phyloP scores from a whole-genome alignment of 2,888 invertebrate species.

The Mimas tiliae region DNA sequence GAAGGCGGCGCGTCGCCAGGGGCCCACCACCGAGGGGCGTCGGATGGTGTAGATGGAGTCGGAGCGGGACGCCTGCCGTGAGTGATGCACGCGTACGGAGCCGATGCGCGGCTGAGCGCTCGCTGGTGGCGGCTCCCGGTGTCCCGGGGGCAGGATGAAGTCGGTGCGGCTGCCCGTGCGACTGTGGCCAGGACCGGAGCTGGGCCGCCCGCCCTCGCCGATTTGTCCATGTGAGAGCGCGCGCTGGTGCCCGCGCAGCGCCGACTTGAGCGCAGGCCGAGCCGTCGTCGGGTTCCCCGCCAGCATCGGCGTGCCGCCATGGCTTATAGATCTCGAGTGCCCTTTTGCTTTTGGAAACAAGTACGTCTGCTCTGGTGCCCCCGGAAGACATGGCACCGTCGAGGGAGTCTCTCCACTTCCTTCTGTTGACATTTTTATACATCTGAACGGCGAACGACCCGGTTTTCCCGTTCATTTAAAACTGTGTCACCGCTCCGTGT shows the following conservation, averaged over 20 bases:
- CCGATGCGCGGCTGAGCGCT: conserved; percentile 76
- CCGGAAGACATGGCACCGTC: conserved; percentile 77
- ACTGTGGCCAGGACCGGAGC: conserved; percentile 87
- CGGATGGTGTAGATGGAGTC: conserved; percentile 95
- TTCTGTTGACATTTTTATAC: conserved; percentile 88
- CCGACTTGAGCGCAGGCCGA: conserved; percentile 90
- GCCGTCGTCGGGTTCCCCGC: conserved; percentile 74
- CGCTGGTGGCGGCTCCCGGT: conserved; percentile 87
- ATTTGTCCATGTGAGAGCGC: conserved; percentile 96
- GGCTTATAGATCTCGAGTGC: conserved; percentile 93
- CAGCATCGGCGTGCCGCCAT: conserved; percentile 88
- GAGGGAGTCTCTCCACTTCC: conserved; percentile 86
- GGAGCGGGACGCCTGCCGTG: conserved; percentile 94
- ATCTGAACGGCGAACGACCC: conserved; percentile 78
- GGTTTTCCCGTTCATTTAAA: conserved; percentile 79
- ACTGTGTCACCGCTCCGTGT: conserved; percentile 54
- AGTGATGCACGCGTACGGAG: conserved; percentile 86
- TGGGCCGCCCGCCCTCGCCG: conserved; percentile 82
- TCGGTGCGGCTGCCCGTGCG: conserved; percentile 94
- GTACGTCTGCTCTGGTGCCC: conserved; percentile 82
- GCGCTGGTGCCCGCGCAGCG: conserved; percentile 90
- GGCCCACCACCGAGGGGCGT: conserved; percentile 88
- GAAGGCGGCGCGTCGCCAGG: conserved; percentile 88
- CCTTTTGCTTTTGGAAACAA: conserved; percentile 84
- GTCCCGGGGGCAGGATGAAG: conserved; percentile 94